Conservation (phyloP, 2,888 invertebrate species). For the Cheilosia impressa region DNA sequence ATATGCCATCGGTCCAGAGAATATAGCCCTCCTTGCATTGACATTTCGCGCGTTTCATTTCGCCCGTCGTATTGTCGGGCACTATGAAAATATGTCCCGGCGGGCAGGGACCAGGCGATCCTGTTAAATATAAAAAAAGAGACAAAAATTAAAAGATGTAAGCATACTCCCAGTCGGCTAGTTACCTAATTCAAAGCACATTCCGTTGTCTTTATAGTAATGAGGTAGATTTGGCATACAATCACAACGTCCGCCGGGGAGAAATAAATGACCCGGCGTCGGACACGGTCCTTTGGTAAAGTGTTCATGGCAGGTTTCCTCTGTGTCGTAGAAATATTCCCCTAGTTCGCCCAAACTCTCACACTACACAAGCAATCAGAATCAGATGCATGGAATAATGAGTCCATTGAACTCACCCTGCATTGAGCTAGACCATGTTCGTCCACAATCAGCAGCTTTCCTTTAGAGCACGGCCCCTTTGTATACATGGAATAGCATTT, state of each 20-base stretch:
- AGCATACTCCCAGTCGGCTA: not conserved
- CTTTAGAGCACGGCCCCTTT: constrained; percentile 91
- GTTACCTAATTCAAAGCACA: constrained; percentile 91
- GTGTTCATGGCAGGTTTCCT: constrained; percentile 91
- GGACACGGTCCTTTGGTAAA: constrained; percentile 92
- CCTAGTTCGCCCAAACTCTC: constrained; percentile 84
- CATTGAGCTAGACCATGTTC: constrained; percentile 88
- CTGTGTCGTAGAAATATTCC: constrained; percentile 86
- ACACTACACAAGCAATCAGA: constrained; percentile 84
- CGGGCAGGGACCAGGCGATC: constrained; percentile 90
- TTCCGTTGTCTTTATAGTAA: constrained; percentile 87
- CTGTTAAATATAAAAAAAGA: constrained; percentile 82
- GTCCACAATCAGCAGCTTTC: constrained; percentile 87
- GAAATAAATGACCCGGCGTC: constrained; percentile 89
- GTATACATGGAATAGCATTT: constrained; percentile 89
- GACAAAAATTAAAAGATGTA: not conserved
- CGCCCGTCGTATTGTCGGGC: constrained; percentile 79
- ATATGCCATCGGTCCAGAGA: constrained; percentile 87
- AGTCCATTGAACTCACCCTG: constrained; percentile 83
- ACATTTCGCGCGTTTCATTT: constrained; percentile 85
- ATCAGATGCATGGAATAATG: not conserved
- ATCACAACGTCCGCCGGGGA: constrained; percentile 89
- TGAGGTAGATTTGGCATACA: constrained; percentile 90
- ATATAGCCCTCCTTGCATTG: constrained; percentile 89
- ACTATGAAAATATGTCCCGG: constrained; percentile 89